Evolutionary conservation across 2,113 vertebrate species (phyloP).

Genomic region (Otolemur garnettii): DNA sequence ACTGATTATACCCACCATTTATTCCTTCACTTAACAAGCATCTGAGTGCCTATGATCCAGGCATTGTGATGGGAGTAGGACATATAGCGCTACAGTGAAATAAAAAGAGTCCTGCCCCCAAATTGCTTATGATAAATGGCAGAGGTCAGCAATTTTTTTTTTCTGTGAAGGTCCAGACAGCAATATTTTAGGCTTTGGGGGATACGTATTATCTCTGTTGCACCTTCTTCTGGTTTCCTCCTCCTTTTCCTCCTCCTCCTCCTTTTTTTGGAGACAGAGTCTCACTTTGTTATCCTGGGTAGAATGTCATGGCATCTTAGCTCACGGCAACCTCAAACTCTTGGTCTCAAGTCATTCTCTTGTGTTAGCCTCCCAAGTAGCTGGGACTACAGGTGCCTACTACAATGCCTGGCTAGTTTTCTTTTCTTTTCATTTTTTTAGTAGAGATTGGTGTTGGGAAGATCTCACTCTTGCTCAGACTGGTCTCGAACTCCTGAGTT

Average conservation of each 20-base stretch:
- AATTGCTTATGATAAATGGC: not conserved
- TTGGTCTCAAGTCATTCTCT: too few relatives aligned
- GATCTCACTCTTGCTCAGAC: too few relatives aligned
- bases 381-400: too few relatives aligned
- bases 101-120: slow-evolving; percentile 6
- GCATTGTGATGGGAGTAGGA: not conserved
- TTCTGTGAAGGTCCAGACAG: not conserved
- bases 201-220: not conserved
- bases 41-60: not conserved
- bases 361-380: too few relatives aligned
- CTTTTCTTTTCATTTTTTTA: too few relatives aligned
- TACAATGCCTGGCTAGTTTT: too few relatives aligned
- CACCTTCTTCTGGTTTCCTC: not conserved
- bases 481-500: too few relatives aligned
- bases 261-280: not conserved
- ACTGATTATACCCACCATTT: not conserved
- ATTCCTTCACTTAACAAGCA: slow-evolving; percentile 54
- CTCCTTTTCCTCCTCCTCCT: not conserved
- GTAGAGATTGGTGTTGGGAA: too few relatives aligned
- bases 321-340: too few relatives aligned
- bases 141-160: not conserved
- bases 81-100: not conserved
- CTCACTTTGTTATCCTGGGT: too few relatives aligned
- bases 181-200: slow-evolving; percentile 42
- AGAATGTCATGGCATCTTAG: too few relatives aligned